Evolutionary conservation across 2,113 vertebrate genomes (phyloP).

Genomic region (Calonectris borealis): DNA sequence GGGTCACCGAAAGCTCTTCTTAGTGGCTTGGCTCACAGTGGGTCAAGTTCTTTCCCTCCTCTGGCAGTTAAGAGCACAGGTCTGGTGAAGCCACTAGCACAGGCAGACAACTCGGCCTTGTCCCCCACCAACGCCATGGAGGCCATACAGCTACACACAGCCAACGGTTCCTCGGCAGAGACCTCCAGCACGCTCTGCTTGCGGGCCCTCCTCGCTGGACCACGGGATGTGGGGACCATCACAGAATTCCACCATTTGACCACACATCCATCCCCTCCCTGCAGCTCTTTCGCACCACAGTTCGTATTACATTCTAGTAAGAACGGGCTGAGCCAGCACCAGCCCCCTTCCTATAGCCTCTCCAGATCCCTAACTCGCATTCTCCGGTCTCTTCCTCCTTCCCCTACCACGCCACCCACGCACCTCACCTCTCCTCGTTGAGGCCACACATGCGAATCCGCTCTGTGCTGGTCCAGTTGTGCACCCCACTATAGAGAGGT

Average conservation of each 20-base stretch:
- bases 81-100: background rate
- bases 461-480: slow-evolving; percentile 77
- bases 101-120: fast-evolving
- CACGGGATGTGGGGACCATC: fast-evolving
- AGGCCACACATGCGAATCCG: slow-evolving; percentile 82
- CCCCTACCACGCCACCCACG: background rate
- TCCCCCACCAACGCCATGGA: background rate
- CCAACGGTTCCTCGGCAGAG: background rate
- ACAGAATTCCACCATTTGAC: background rate
- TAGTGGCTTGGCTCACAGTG: background rate
- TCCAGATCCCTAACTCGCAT: background rate
- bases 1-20: background rate
- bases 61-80: background rate
- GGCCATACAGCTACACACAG: fast-evolving
- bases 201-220: fast-evolving
- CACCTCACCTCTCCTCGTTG: slow-evolving; percentile 83
- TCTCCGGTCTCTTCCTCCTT: background rate
- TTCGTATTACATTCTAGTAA: background rate
- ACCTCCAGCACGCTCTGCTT: background rate
- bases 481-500: slow-evolving; percentile 78
- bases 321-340: background rate
- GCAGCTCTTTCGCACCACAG: background rate
- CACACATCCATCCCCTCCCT: background rate
- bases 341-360: background rate
- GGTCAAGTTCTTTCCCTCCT: background rate